These are phyloP conservation scores for Hylyphantes graminicola DNA, from an alignment of 1,140 invertebrate species.

Conservation along the genomic window DNA sequence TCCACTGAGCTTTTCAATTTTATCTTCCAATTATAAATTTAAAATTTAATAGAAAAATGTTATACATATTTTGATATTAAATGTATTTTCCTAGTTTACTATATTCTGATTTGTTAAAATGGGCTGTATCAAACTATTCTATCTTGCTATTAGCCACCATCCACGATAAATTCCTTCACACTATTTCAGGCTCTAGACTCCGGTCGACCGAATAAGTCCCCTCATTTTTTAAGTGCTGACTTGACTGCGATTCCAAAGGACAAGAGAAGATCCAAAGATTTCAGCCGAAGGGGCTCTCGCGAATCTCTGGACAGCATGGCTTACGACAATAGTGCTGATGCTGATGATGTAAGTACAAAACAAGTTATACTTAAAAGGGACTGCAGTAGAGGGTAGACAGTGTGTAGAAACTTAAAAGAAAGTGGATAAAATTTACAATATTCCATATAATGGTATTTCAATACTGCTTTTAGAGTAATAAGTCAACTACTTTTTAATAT, in stretches of 20 bases:
- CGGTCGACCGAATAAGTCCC: conserved; percentile 58
- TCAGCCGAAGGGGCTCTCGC: conserved; percentile 72
- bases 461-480: too few species aligned
- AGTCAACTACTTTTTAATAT: too few species aligned
- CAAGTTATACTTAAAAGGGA: background rate
- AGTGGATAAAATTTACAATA: too few species aligned
- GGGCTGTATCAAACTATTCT: too few species aligned
- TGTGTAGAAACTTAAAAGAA: background rate
- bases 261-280: conserved; percentile 68
- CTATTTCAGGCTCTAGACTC: conserved; percentile 61
- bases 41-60: too few species aligned
- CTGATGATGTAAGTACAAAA: conserved; percentile 73
- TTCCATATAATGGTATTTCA: too few species aligned
- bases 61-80: too few species aligned
- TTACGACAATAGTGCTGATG: conserved; percentile 70
- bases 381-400: conserved; percentile 20
- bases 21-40: too few species aligned
- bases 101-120: too few species aligned
- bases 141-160: too few species aligned
- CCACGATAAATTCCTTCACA: background rate
- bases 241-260: conserved; percentile 65
- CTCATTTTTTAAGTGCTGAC: conserved; percentile 61
- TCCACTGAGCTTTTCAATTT: too few species aligned
- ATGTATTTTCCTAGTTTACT: too few species aligned
- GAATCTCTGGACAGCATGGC: conserved; percentile 75